These are phyloP conservation scores for Sinonovacula constricta DNA, from an alignment of 1,140 invertebrate genomes.

Conservation along the genomic window DNA sequence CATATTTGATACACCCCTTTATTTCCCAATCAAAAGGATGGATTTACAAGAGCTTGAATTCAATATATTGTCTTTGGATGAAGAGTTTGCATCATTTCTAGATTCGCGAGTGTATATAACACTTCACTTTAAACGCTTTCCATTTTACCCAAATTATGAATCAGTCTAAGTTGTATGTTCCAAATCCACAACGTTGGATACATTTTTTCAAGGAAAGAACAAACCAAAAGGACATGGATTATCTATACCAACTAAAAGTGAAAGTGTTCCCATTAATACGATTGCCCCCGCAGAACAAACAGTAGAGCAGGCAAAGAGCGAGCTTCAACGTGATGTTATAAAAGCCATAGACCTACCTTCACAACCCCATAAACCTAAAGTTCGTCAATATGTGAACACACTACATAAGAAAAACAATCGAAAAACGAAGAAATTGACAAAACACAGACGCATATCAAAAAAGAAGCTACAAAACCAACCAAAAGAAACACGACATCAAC, in stretches of 20 bases:
- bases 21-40: conserved; percentile 24
- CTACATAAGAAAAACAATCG: too few relatives aligned
- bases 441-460: too few relatives aligned
- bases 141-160: conserved; percentile 39
- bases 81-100: conserved; percentile 20
- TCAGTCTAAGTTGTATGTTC: conserved; percentile 26
- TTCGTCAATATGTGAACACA: neutral
- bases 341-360: neutral
- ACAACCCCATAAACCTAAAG: neutral
- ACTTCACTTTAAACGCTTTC: conserved; percentile 43
- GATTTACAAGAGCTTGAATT: conserved; percentile 27
- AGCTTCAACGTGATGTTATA: neutral
- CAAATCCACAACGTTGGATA: conserved; percentile 48
- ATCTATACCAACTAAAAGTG: neutral
- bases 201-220: conserved; percentile 34
- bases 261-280: neutral
- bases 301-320: neutral
- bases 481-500: too few relatives aligned
- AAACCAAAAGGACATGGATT: neutral
- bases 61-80: conserved; percentile 12
- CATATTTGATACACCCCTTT: conserved; percentile 28
- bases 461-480: neutral
- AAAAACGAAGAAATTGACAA: too few relatives aligned
- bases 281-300: neutral
- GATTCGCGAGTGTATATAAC: conserved; percentile 24